Conservation (phyloP, 2,797 vertebrate genomes). For the Cichlasoma orientale region DNA sequence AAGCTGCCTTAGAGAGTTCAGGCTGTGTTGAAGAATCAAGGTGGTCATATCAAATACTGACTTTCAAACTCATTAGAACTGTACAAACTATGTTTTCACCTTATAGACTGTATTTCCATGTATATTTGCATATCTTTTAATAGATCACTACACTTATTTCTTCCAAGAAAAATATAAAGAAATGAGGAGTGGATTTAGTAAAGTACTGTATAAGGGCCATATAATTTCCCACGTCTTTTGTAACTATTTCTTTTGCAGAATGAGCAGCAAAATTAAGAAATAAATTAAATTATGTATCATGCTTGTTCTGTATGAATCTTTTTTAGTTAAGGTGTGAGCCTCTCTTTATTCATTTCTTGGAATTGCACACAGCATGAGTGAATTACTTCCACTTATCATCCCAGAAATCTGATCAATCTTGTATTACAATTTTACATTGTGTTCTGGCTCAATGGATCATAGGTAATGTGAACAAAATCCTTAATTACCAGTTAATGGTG, state of each 20-base stretch:
- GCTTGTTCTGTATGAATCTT: neutral
- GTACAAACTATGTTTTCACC: no score
- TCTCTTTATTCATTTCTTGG: neutral
- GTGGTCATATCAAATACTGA: no score
- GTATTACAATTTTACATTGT: constrained; percentile 8
- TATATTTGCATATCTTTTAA: neutral
- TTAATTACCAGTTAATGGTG: neutral
- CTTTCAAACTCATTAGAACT: no score
- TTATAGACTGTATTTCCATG: neutral
- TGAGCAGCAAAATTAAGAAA: neutral
- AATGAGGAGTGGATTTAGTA: neutral
- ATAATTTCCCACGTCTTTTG: neutral
- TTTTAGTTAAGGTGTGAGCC: neutral
- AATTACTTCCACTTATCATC: neutral
- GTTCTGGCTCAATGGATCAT: constrained; percentile 10
- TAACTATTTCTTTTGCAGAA: neutral
- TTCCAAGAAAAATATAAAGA: neutral
- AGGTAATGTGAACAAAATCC: constrained; percentile 5
- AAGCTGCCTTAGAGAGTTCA: no score
- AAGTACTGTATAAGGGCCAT: neutral
- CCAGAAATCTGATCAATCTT: constrained; percentile 8
- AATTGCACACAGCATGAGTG: neutral
- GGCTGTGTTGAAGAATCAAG: no score
- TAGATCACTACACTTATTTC: neutral
- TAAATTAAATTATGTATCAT: neutral